Percentiles rank a stretch among this genome's conserved stretches.
Conservation (phyloP, 2,888 invertebrate genomes). For the Nomada lathburiana region DNA sequence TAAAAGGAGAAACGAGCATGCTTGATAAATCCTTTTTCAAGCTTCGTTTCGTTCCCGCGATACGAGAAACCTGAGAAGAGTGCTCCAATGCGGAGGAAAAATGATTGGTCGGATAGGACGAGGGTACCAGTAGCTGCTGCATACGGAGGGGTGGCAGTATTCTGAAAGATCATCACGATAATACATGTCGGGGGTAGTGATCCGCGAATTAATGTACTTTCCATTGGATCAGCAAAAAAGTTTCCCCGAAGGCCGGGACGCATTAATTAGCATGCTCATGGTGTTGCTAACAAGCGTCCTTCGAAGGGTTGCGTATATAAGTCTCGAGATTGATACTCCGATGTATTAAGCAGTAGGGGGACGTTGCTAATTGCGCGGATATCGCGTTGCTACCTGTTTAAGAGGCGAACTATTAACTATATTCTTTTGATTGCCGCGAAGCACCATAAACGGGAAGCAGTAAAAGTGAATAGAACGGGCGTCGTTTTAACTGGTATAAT, state of each 20-base stretch:
- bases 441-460: constrained; percentile 20
- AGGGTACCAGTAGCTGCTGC: constrained; percentile 22
- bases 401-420: constrained; percentile 36
- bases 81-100: constrained; percentile 31
- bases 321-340: constrained; percentile 36
- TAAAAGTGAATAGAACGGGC: constrained; percentile 21
- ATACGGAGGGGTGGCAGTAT: constrained; percentile 35
- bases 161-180: constrained; percentile 54
- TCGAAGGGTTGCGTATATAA: constrained; percentile 8
- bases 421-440: constrained; percentile 41
- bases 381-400: constrained; percentile 48
- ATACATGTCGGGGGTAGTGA: constrained; percentile 37
- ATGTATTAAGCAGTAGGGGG: background rate
- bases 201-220: constrained; percentile 33
- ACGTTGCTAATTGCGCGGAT: constrained; percentile 27
- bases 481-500: constrained; percentile 38
- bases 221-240: constrained; percentile 46
- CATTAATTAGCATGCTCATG: constrained; percentile 29
- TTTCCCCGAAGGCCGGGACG: background rate
- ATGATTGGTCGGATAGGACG: constrained; percentile 24
- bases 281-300: constrained; percentile 25
- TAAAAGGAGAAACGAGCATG: constrained; percentile 2
- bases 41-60: constrained; percentile 27
- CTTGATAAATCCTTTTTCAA: constrained; percentile 46
- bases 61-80: constrained; percentile 33